These are phyloP conservation scores for Drosophila seclusa DNA, from an alignment of 2,888 invertebrate genomes.

Conservation along the genomic window DNA sequence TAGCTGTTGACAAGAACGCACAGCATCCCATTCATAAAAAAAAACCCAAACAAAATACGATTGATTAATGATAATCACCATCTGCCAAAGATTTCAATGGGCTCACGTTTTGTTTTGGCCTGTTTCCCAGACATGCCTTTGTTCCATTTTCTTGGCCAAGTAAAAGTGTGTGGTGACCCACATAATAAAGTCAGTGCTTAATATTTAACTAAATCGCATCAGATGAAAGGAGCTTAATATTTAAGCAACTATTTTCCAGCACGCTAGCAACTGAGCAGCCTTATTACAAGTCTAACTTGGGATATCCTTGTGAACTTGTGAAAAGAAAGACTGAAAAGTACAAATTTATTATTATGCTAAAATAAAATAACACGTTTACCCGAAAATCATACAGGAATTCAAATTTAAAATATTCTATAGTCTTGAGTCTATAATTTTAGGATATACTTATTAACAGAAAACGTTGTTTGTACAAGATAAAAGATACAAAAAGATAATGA, in stretches of 20 bases:
- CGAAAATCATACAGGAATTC: neutral
- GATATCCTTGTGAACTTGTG: neutral
- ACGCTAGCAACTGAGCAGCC: neutral
- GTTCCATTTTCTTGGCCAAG: conserved; percentile 31
- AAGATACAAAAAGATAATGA: neutral
- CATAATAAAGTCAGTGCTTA: conserved; percentile 12
- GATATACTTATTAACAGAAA: neutral
- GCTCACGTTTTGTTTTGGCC: conserved; percentile 43
- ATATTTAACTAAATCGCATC: conserved; percentile 4
- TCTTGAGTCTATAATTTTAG: neutral
- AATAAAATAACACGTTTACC: neutral
- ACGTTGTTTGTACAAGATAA: neutral
- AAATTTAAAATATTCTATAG: neutral
- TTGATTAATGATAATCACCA: conserved; percentile 59
- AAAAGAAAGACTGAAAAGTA: accelerated
- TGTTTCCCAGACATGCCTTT: conserved; percentile 33
- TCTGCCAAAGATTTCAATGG: conserved; percentile 23
- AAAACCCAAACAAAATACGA: conserved; percentile 10
- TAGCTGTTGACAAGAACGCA: conserved; percentile 35
- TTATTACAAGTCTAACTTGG: neutral
- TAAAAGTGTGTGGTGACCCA: conserved; percentile 41
- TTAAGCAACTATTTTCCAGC: neutral
- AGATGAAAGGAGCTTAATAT: conserved; percentile 14
- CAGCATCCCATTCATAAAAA: conserved; percentile 23
- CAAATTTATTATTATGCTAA: neutral